Conservation (phyloP, 1,140 invertebrate species). For the Leptestheria dahalacensis region DNA sequence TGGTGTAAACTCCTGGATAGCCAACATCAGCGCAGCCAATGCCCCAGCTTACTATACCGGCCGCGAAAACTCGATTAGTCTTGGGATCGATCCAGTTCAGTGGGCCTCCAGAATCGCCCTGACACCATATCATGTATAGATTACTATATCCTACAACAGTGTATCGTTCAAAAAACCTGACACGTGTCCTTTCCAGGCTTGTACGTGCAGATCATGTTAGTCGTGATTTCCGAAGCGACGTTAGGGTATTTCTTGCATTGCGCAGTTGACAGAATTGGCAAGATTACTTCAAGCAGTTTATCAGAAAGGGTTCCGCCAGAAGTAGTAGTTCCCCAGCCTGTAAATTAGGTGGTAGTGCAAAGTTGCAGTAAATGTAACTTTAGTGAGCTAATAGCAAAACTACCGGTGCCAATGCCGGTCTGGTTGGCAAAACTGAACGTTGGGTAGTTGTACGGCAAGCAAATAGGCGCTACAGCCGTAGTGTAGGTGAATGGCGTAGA, state of each 20-base stretch:
- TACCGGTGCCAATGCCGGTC: constrained; percentile 11
- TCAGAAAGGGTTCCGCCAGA: constrained; percentile 37
- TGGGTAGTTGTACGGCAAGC: constrained; percentile 42
- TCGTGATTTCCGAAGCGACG: constrained; percentile 26
- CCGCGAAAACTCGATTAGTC: constrained; percentile 28
- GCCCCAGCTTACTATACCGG: constrained; percentile 42
- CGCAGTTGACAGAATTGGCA: constrained; percentile 37
- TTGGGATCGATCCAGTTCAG: constrained; percentile 37
- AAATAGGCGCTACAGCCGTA: constrained; percentile 40
- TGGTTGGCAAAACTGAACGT: constrained; percentile 31
- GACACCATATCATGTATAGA: constrained; percentile 16
- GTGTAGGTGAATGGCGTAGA: constrained; percentile 33
- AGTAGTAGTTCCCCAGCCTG: constrained; percentile 46
- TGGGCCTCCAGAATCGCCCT: constrained; percentile 52
- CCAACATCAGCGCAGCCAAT: constrained; percentile 29
- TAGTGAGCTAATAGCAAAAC: neutral
- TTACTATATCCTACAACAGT: neutral
- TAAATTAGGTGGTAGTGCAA: neutral
- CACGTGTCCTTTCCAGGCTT: constrained; percentile 43
- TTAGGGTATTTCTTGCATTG: constrained; percentile 29
- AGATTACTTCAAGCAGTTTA: constrained; percentile 37
- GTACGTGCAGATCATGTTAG: constrained; percentile 50
- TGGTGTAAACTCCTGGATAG: constrained; percentile 25
- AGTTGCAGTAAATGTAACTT: neutral
- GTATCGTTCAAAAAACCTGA: constrained; percentile 8